Evolutionary conservation across 2,113 vertebrate genomes (phyloP), one percentile per base, ranked within the genome.

Genomic region (Donacobius atricapilla): DNA sequence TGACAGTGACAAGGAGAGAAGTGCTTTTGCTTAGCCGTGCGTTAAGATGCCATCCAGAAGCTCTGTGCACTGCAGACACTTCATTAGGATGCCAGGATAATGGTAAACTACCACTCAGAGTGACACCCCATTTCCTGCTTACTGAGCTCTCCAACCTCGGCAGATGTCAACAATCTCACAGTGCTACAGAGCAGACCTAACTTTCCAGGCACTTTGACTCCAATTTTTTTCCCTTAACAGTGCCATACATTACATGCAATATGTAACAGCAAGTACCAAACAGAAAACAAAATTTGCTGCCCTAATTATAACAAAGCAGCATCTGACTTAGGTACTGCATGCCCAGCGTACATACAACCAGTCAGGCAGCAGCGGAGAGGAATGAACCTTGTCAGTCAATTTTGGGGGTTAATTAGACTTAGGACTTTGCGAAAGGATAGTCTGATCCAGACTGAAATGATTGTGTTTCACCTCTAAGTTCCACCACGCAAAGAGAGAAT

Each of bases 21-120:
- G 98, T 98, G 98, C 98, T 98, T 99, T 98, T 99, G 98, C 98
- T 99, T 99, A 99, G 98, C 98, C 98, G 98, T 99, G 99, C 98
- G 98, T 98, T 99, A 98, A 99, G 98, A 99, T 98, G 99, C 98
- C 99, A 99, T 99, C 98, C 98, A 98, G 98, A 99, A 99, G 98
- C 98, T 98, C 98, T 98, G 98, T 97, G 98, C 98, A 98, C 99
- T 98, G 98, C 98, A 99, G 99, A 99, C 99, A 99, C 99, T 99
- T 99, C 99, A 99, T 99, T 99, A 99, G 99, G 98, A 99, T 98
- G 98, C 98, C 98, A 99, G 98, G 99, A 99, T 99, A 99, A 99
- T 99, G 98, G 99, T 99, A 99, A 99, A 99, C 98, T 98, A 99
- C 99, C 99, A 98, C 98, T 99, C 98, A 98, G 98, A 98, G 99